These are phyloP conservation scores for Elysia crispata DNA, from an alignment of 2,888 invertebrate genomes.

Conservation along the genomic window DNA sequence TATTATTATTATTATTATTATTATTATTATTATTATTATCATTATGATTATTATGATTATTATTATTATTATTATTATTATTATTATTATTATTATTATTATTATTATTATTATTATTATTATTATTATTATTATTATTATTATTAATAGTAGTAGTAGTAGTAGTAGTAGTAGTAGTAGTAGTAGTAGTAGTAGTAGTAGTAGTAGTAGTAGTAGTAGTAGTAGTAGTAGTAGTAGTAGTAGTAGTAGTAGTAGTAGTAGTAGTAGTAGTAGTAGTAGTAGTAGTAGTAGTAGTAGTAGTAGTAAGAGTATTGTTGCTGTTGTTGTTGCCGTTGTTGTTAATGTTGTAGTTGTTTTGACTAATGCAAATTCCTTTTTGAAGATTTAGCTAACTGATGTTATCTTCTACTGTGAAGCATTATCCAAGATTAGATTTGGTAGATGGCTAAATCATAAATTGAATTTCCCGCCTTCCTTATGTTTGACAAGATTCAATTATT, in stretches of 20 bases:
- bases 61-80: too few species aligned
- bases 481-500: too few species aligned
- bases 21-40: too few species aligned
- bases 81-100: neutral
- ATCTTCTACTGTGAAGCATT: too few species aligned
- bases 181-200: slow-evolving; percentile 9
- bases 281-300: too few species aligned
- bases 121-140: neutral
- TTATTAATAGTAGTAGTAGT: neutral
- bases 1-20: too few species aligned
- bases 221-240: slow-evolving; percentile 4
- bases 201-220: slow-evolving; percentile 9
- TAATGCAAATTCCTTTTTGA: neutral
- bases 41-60: too few species aligned
- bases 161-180: slow-evolving; percentile 9
- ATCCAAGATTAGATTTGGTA: too few species aligned
- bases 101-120: neutral
- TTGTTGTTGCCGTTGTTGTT: neutral
- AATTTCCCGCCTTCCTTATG: too few species aligned
- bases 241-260: slow-evolving; percentile 9
- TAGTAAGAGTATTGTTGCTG: too few species aligned
- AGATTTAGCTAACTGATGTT: neutral
- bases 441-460: too few species aligned
- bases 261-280: slow-evolving; percentile 9
- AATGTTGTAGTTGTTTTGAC: neutral